These are phyloP conservation scores for Poecilus cupreus DNA, from an alignment of 2,888 invertebrate genomes.

Conservation along the genomic window DNA sequence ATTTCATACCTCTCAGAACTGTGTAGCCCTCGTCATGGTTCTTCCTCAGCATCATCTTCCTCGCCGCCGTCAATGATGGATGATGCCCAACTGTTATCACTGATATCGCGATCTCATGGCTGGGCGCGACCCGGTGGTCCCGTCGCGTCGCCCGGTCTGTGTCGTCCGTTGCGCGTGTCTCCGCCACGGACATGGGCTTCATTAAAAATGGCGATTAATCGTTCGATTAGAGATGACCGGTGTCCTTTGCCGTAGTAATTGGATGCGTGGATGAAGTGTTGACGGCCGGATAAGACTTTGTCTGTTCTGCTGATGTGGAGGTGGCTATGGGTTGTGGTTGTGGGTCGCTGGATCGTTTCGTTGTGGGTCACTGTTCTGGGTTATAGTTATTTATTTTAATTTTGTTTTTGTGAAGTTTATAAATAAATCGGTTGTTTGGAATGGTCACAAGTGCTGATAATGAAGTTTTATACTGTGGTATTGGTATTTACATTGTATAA, in stretches of 20 bases:
- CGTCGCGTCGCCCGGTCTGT: neutral
- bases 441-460: no score
- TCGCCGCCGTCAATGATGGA: conserved; percentile 48
- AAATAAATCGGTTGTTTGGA: no score
- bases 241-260: conserved; percentile 38
- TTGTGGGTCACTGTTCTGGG: neutral
- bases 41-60: neutral
- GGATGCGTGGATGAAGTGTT: conserved; percentile 27
- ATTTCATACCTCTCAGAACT: no score
- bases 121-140: conserved; percentile 35
- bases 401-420: neutral
- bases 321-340: neutral
- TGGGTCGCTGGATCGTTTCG: neutral
- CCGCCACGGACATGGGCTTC: conserved; percentile 35
- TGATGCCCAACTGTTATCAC: conserved; percentile 55
- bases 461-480: no score
- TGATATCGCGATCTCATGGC: conserved; percentile 49
- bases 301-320: neutral
- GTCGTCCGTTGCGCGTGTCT: conserved; percentile 11
- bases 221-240: conserved; percentile 40
- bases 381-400: no score
- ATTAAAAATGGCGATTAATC: conserved; percentile 57
- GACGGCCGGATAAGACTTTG: neutral
- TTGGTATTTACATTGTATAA: no score
- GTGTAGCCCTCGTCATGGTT: no score